Evolutionary conservation across 1,140 invertebrate genomes (phyloP).

Genomic region (Nylanderia fulva): DNA sequence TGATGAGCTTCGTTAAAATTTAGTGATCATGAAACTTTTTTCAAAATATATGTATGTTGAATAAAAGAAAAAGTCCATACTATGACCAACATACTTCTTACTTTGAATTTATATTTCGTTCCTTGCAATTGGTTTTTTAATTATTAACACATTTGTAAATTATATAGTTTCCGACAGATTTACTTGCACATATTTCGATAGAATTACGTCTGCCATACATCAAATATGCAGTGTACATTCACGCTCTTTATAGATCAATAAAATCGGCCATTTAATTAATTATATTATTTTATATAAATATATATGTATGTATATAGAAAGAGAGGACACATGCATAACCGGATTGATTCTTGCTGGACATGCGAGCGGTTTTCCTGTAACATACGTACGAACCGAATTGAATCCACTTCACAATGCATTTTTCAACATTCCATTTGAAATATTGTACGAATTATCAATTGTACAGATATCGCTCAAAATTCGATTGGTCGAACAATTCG

Average conservation of each 20-base stretch:
- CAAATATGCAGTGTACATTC: not conserved
- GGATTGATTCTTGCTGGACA: slow-evolving; percentile 3
- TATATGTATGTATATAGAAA: not conserved
- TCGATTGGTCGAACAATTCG: not conserved
- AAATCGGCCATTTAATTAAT: slow-evolving; percentile 59
- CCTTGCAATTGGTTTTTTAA: not conserved
- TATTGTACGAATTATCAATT: slow-evolving; percentile 34
- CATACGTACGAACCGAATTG: slow-evolving; percentile 32
- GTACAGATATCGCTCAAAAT: not conserved
- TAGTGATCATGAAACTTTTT: not conserved
- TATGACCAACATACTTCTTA: not conserved
- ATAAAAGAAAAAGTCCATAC: not conserved
- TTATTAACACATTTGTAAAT: not conserved
- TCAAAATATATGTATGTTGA: not conserved
- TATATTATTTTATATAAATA: slow-evolving; percentile 59
- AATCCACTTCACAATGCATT: slow-evolving; percentile 62
- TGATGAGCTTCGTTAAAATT: not conserved
- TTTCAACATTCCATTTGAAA: slow-evolving; percentile 55
- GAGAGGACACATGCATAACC: not conserved
- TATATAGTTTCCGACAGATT: not conserved
- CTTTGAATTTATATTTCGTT: not conserved
- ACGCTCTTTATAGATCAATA: not conserved
- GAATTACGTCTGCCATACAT: not conserved
- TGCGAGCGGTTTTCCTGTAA: slow-evolving; percentile 17
- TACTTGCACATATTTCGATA: not conserved